These are phyloP conservation scores for Mus spretus DNA, from an alignment of 2,797 vertebrate genomes.

Conservation along the genomic window DNA sequence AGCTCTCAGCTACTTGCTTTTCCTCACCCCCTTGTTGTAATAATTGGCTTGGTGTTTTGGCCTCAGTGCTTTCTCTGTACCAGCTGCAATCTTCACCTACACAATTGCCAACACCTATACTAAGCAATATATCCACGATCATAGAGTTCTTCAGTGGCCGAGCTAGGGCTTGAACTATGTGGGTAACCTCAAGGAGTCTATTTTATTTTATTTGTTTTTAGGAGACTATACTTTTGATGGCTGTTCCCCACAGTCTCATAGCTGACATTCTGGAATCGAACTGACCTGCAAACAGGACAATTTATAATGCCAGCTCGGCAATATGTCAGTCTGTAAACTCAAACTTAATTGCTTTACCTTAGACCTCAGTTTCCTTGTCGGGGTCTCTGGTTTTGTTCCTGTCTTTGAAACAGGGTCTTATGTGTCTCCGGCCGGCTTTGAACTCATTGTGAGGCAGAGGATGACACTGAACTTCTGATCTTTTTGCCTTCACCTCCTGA, in stretches of 20 bases:
- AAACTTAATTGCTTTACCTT: neutral
- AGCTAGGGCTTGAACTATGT: neutral
- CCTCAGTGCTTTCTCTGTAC: neutral
- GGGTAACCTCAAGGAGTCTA: neutral
- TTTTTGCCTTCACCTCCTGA: neutral
- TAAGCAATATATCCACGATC: neutral
- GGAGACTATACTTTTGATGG: neutral
- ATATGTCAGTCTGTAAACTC: neutral
- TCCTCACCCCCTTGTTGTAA: neutral
- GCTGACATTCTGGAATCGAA: slow-evolving; percentile 6
- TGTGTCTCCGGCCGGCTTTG: neutral
- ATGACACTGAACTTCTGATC: neutral
- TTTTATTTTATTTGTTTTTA: neutral
- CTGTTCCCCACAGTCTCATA: neutral
- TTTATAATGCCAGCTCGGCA: neutral
- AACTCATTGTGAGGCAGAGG: neutral
- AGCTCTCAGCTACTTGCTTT: neutral
- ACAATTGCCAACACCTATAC: neutral
- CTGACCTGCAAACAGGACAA: neutral
- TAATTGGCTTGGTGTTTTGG: neutral
- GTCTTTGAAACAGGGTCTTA: neutral
- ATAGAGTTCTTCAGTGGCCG: neutral
- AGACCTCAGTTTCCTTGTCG: neutral
- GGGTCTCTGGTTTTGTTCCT: neutral
- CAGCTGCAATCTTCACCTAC: neutral